A percentile compares a stretch with the other conserved stretches of the same genome.
Evolutionary conservation across 2,113 vertebrate species (phyloP).

Genomic region (Prunella fulvescens): DNA sequence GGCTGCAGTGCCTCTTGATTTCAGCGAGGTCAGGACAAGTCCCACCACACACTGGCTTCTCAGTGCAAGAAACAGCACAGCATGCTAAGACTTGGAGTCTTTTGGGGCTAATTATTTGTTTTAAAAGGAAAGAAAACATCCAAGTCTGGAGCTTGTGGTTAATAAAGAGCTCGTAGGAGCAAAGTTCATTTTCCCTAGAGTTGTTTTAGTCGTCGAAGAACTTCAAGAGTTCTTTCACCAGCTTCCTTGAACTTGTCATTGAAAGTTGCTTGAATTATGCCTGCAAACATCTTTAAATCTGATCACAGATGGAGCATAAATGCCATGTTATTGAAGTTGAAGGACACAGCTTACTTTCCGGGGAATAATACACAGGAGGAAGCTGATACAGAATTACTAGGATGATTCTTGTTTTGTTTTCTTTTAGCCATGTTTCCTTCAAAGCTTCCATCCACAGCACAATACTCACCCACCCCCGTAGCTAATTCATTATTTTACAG

Average conservation of each 20-base stretch:
- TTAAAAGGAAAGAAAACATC: background rate
- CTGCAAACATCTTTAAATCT: constrained; percentile 38
- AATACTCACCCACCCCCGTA: constrained; percentile 46
- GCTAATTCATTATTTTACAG: constrained; percentile 68
- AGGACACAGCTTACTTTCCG: constrained; percentile 53
- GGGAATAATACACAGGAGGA: constrained; percentile 20
- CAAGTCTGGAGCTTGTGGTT: background rate
- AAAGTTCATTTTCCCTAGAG: background rate
- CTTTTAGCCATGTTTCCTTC: constrained; percentile 47
- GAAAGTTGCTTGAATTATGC: background rate
- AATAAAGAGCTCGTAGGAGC: background rate
- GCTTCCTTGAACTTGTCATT: background rate
- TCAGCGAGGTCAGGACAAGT: background rate
- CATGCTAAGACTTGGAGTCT: background rate
- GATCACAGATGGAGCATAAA: constrained; percentile 58
- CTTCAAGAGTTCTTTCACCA: background rate
- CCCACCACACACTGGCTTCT: background rate
- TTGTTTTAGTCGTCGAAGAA: background rate
- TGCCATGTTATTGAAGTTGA: constrained; percentile 23
- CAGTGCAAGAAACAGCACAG: background rate
- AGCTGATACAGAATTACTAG: constrained; percentile 16
- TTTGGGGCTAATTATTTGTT: background rate
- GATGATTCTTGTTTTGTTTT: constrained; percentile 36
- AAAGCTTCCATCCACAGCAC: constrained; percentile 37
- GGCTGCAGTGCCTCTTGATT: background rate